A percentile compares a stretch with the other conserved stretches of the same genome.
Conservation (phyloP, 2,113 vertebrate species). For the Epinephelus moara region DNA sequence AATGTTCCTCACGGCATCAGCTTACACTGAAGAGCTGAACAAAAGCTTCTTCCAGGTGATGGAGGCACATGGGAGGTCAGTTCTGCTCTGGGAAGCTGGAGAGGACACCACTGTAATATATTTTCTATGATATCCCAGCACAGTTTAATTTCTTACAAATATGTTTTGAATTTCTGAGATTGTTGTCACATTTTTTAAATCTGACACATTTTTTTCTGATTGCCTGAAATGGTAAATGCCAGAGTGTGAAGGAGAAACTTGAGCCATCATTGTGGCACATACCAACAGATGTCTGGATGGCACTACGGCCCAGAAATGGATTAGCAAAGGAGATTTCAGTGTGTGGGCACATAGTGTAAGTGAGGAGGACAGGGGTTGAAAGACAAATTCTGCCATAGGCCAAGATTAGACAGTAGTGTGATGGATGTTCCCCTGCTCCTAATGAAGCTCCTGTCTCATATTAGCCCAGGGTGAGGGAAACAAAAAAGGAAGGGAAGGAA, state of each 20-base stretch:
- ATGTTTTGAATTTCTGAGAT: slow-evolving; percentile 4
- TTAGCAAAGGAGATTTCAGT: slow-evolving; percentile 52
- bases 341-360: slow-evolving; percentile 44
- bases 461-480: slow-evolving; percentile 75
- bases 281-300: slow-evolving; percentile 35
- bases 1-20: slow-evolving; percentile 59
- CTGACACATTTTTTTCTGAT: background rate
- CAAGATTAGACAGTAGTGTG: slow-evolving; percentile 63
- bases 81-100: slow-evolving; percentile 8
- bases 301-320: slow-evolving; percentile 14
- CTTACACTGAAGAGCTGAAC: slow-evolving; percentile 29
- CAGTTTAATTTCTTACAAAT: slow-evolving; percentile 3
- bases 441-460: slow-evolving; percentile 75
- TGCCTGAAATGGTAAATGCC: slow-evolving; percentile 20
- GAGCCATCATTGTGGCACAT: background rate
- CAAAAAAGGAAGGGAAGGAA: slow-evolving; percentile 60
- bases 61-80: slow-evolving; percentile 24
- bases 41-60: slow-evolving; percentile 23
- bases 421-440: slow-evolving; percentile 67
- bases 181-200: background rate
- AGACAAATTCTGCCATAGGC: slow-evolving; percentile 63
- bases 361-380: slow-evolving; percentile 53
- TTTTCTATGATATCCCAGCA: slow-evolving; percentile 16
- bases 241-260: slow-evolving; percentile 20
- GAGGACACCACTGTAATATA: slow-evolving; percentile 23